These are phyloP conservation scores for Dendrophyllia cribrosa DNA, from an alignment of 64 coral and sea anemone genomes.

Conservation along the genomic window DNA sequence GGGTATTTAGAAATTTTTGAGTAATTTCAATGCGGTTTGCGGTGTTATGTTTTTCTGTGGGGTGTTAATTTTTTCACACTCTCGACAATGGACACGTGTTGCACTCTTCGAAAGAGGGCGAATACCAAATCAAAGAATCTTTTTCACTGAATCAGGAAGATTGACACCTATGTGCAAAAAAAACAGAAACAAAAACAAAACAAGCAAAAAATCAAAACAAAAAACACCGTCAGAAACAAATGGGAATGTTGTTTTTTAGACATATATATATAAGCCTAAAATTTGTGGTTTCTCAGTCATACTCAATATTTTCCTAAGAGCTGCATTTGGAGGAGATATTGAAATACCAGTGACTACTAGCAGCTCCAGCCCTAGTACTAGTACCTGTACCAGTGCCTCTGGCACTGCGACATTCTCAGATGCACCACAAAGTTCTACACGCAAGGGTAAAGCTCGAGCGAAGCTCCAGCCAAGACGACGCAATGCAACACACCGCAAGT, in stretches of 20 bases:
- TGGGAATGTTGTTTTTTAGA: slow-evolving; percentile 6
- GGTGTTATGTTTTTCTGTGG: not conserved
- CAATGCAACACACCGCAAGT: slow-evolving; percentile 28
- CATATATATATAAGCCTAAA: slow-evolving; percentile 11
- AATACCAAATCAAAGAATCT: not conserved
- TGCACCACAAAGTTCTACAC: not conserved
- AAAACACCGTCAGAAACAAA: not conserved
- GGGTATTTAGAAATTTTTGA: slow-evolving; percentile 8
- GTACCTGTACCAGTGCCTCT: slow-evolving; percentile 14
- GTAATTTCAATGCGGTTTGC: not conserved
- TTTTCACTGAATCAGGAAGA: slow-evolving; percentile 16
- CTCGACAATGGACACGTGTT: not conserved
- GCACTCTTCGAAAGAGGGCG: slow-evolving; percentile 5
- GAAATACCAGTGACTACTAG: slow-evolving; percentile 19
- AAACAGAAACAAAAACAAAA: not conserved
- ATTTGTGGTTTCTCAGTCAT: slow-evolving; percentile 12
- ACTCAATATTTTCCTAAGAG: slow-evolving; percentile 5
- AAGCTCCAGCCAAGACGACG: slow-evolving; percentile 24
- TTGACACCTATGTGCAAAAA: slow-evolving; percentile 7
- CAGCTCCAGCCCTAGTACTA: not conserved
- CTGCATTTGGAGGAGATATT: slow-evolving; percentile 10
- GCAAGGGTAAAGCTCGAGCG: not conserved
- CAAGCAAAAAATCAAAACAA: slow-evolving; percentile 8
- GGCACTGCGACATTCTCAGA: slow-evolving; percentile 4
- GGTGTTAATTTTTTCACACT: not conserved